These are phyloP conservation scores for Porites cylindrica DNA, from an alignment of 92 coral and sea anemone species.

Conservation along the genomic window DNA sequence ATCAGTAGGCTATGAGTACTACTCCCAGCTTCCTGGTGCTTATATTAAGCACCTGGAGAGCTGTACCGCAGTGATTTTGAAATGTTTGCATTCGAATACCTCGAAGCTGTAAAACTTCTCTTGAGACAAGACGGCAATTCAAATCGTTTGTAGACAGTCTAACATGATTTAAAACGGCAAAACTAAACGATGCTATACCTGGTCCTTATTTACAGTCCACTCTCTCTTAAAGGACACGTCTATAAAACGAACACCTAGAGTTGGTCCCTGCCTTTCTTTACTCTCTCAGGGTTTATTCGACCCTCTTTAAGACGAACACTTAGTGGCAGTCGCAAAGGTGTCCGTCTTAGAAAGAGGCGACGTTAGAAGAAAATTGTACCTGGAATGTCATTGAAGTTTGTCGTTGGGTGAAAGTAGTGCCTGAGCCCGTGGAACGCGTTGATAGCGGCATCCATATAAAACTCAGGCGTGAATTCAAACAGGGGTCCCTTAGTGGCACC, in stretches of 20 bases:
- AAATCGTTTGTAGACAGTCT: neutral
- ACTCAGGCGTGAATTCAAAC: constrained; percentile 95
- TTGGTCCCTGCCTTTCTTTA: no score
- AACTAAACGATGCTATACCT: no score
- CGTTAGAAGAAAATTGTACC: constrained; percentile 45
- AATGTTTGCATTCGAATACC: constrained; percentile 13
- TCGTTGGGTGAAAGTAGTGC: constrained; percentile 90
- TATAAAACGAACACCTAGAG: neutral
- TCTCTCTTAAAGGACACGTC: neutral
- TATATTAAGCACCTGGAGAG: constrained; percentile 7
- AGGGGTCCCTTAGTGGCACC: constrained; percentile 67
- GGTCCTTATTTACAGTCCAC: no score
- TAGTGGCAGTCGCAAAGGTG: no score
- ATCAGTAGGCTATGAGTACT: neutral
- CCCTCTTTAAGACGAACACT: no score
- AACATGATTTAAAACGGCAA: no score
- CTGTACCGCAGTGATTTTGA: constrained; percentile 16
- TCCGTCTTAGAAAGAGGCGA: neutral
- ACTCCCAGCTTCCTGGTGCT: constrained; percentile 1
- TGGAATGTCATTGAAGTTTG: constrained; percentile 79
- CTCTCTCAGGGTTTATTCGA: no score
- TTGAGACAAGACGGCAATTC: neutral
- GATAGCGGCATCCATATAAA: constrained; percentile 92
- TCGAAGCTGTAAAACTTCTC: neutral
- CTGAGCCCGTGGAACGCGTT: constrained; percentile 92